A percentile compares a stretch with the other conserved stretches of the same genome.
Evolutionary conservation across 2,797 vertebrate species (phyloP).

Genomic region (Dallia pectoralis): DNA sequence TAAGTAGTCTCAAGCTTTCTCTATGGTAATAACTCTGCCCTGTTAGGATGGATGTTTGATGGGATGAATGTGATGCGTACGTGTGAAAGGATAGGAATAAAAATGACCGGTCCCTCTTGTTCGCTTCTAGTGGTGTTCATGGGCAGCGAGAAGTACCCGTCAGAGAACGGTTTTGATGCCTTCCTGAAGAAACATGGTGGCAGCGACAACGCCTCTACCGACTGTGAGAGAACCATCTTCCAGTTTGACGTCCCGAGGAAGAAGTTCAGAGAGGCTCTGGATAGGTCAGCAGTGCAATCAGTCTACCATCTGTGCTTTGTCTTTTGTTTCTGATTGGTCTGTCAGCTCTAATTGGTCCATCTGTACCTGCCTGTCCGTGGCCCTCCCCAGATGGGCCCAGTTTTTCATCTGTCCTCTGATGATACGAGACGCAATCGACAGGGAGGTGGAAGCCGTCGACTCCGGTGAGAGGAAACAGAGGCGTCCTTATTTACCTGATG

Average conservation of each 20-base stretch:
- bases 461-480: slow-evolving; percentile 78
- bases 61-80: neutral
- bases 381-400: slow-evolving; percentile 87
- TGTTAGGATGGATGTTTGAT: neutral
- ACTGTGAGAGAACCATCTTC: slow-evolving; percentile 93
- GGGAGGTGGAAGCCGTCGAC: slow-evolving; percentile 97
- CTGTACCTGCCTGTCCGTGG: slow-evolving; percentile 24
- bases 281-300: slow-evolving; percentile 65
- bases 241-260: slow-evolving; percentile 95
- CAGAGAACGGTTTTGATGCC: slow-evolving; percentile 93
- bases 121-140: slow-evolving; percentile 90
- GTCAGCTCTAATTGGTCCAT: neutral
- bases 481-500: neutral
- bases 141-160: slow-evolving; percentile 95
- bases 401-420: slow-evolving; percentile 97
- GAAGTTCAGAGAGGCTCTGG: slow-evolving; percentile 91
- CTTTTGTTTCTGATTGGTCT: neutral
- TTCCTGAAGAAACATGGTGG: slow-evolving; percentile 96
- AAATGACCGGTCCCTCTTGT: neutral
- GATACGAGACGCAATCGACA: slow-evolving; percentile 93
- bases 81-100: neutral
- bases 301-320: slow-evolving; percentile 15
- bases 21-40: slow-evolving; percentile 9
- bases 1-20: too few species aligned
- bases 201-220: slow-evolving; percentile 93